Evolutionary conservation across 2,797 vertebrate genomes (phyloP).

Genomic region (Sebastes hubbsi): DNA sequence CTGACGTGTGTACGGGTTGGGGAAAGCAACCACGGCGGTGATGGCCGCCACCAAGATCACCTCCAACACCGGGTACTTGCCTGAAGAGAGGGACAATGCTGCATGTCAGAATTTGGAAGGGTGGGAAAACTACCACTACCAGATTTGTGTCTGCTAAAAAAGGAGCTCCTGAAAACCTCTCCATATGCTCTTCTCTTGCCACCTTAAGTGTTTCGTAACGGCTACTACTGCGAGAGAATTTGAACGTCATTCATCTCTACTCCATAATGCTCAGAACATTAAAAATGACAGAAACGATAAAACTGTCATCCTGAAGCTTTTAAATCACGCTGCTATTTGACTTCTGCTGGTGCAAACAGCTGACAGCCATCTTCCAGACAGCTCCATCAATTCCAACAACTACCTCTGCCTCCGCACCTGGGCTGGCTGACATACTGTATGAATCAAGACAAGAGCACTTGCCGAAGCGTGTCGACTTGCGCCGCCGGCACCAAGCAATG

Average conservation of each 20-base stretch:
- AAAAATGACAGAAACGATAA: not conserved
- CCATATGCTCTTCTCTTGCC: not conserved
- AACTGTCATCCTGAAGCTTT: not conserved
- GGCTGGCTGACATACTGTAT: not conserved
- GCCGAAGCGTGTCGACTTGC: slow-evolving; percentile 96
- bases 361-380: not conserved
- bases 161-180: too few relatives aligned
- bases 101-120: not conserved
- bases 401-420: not conserved
- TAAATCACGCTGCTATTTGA: not conserved
- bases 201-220: not conserved
- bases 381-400: not conserved
- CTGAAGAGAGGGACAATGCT: slow-evolving; percentile 25
- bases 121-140: too few relatives aligned
- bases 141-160: too few relatives aligned
- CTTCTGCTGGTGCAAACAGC: not conserved
- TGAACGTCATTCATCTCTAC: not conserved
- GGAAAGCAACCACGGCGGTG: slow-evolving; percentile 96
- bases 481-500: slow-evolving; percentile 96
- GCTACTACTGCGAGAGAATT: not conserved
- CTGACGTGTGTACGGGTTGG: slow-evolving; percentile 96
- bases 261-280: not conserved
- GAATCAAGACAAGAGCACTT: slow-evolving; percentile 59
- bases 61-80: slow-evolving; percentile 95
- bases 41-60: slow-evolving; percentile 96